A percentile compares a stretch with the other conserved stretches of the same genome.
Evolutionary conservation across 2,888 invertebrate genomes (phyloP).

Genomic region (Acleris holmiana): DNA sequence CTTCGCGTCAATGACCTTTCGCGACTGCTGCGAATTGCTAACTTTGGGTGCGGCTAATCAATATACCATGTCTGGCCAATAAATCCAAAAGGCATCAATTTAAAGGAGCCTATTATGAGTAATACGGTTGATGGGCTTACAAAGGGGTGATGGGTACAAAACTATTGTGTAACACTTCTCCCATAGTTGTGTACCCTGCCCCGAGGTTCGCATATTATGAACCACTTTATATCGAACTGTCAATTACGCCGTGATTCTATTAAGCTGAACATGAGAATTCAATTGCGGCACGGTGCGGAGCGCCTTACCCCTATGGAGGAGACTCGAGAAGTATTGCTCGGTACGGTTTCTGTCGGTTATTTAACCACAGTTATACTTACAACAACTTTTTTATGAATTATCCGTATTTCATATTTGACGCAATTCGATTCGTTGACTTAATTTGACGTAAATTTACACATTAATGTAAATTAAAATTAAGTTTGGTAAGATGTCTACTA

Average conservation of each 20-base stretch:
- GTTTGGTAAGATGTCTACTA: no score
- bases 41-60: constrained; percentile 34
- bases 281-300: constrained; percentile 41
- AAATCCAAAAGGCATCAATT: constrained; percentile 19
- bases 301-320: constrained; percentile 27
- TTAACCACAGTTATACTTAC: no score
- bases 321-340: constrained; percentile 9
- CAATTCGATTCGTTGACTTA: no score
- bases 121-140: constrained; percentile 23
- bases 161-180: constrained; percentile 18
- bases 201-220: constrained; percentile 34
- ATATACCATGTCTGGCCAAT: constrained; percentile 32
- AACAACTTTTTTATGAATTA: no score
- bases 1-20: constrained; percentile 39
- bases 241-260: constrained; percentile 38
- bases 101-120: constrained; percentile 14
- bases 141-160: constrained; percentile 27
- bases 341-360: constrained; percentile 12
- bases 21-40: constrained; percentile 35
- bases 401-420: no score
- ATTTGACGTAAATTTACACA: no score
- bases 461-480: no score
- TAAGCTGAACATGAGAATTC: constrained; percentile 43
- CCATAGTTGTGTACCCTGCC: constrained; percentile 32
- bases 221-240: constrained; percentile 36